Percentiles rank a stretch among this genome's conserved stretches.
These are phyloP conservation scores for Morelia viridis DNA, from an alignment of 2,797 vertebrate species.

Conservation along the genomic window DNA sequence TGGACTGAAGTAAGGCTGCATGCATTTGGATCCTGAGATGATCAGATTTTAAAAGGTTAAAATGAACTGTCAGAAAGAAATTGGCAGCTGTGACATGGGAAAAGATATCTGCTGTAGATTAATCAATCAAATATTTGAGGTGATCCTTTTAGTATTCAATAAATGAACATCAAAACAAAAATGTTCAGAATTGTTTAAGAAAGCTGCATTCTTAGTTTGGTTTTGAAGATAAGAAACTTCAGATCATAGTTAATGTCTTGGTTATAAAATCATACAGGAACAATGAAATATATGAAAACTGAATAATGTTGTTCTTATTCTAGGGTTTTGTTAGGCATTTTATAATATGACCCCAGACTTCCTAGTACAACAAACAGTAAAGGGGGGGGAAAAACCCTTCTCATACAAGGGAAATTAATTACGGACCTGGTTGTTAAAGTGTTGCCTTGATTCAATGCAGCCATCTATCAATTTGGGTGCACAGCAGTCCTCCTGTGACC, in stretches of 20 bases:
- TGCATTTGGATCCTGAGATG: background rate
- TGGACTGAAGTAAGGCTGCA: background rate
- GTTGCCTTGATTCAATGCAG: conserved; percentile 8
- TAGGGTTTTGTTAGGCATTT: background rate
- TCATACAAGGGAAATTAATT: conserved; percentile 31
- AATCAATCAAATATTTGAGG: conserved; percentile 4
- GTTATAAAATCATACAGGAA: conserved; percentile 14
- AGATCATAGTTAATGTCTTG: conserved; percentile 19
- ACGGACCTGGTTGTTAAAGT: background rate
- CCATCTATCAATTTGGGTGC: conserved; percentile 7
- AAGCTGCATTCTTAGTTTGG: conserved; percentile 29
- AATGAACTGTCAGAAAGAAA: background rate
- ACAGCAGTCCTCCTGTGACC: background rate
- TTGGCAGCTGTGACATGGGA: background rate
- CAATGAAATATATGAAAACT: conserved; percentile 24
- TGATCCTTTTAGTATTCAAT: background rate
- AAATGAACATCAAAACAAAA: conserved; percentile 5
- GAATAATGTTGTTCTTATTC: conserved; percentile 10
- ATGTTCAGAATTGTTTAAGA: background rate
- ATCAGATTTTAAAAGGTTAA: background rate
- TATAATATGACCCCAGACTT: background rate
- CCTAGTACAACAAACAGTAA: conserved; percentile 22
- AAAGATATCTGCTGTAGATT: background rate
- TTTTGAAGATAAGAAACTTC: background rate
- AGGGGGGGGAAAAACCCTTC: background rate